phyloP scores from a whole-genome alignment of 2,888 invertebrate genomes.

The Coleophora deauratella region DNA sequence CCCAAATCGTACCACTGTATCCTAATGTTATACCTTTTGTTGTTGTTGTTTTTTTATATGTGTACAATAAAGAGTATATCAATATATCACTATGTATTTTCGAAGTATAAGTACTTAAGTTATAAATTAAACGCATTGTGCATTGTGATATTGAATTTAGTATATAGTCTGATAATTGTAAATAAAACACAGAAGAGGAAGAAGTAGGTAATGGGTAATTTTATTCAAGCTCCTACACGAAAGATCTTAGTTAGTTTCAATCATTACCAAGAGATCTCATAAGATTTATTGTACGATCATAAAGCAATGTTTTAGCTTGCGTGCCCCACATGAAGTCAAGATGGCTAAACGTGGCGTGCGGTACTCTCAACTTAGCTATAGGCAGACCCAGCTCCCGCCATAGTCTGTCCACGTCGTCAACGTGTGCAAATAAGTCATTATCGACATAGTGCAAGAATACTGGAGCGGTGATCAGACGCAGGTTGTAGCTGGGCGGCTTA shows the following conservation, averaged over 20 bases:
- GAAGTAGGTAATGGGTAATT: too few species aligned
- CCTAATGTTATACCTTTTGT: too few species aligned
- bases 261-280: constrained; percentile 41
- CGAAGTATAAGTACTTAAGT: too few species aligned
- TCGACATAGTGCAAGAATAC: constrained; percentile 75
- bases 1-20: too few species aligned
- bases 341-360: constrained; percentile 75
- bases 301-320: constrained; percentile 69
- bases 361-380: constrained; percentile 66
- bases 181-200: too few species aligned
- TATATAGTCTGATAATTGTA: too few species aligned
- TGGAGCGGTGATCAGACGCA: constrained; percentile 67
- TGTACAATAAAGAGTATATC: too few species aligned
- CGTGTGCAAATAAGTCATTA: constrained; percentile 75
- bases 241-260: constrained; percentile 6
- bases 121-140: too few species aligned
- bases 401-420: constrained; percentile 62
- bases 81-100: too few species aligned
- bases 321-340: constrained; percentile 80
- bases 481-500: constrained; percentile 71
- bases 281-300: constrained; percentile 61
- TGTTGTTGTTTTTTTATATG: too few species aligned
- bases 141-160: too few species aligned
- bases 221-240: too few species aligned
- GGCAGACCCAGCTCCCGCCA: constrained; percentile 57